Percentiles rank a stretch among this genome's conserved stretches.
Evolutionary conservation across 2,888 invertebrate genomes (phyloP).

Genomic region (Melanotus villosus): DNA sequence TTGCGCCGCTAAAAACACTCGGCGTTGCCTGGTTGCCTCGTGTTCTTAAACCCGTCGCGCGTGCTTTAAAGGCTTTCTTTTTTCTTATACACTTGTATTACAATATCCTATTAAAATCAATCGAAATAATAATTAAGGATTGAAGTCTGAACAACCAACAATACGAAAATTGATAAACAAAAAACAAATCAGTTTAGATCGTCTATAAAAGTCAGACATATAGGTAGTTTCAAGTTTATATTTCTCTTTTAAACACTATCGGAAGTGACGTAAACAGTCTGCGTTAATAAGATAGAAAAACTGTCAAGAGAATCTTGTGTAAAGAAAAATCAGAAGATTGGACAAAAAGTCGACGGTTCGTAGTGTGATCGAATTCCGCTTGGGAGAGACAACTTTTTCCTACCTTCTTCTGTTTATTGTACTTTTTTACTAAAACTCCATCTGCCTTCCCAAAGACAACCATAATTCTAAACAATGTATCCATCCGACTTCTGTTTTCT

Average conservation of each 20-base stretch:
- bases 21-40: too few relatives aligned
- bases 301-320: slow-evolving; percentile 23
- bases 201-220: neutral
- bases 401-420: slow-evolving; percentile 21
- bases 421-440: slow-evolving; percentile 7
- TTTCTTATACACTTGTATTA: too few relatives aligned
- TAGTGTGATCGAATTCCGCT: slow-evolving; percentile 21
- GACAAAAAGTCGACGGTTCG: slow-evolving; percentile 23
- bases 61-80: too few relatives aligned
- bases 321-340: slow-evolving; percentile 28
- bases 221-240: neutral
- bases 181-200: too few relatives aligned
- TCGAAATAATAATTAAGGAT: too few relatives aligned
- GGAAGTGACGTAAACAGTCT: neutral
- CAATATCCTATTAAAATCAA: too few relatives aligned
- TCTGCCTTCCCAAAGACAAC: neutral
- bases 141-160: too few relatives aligned
- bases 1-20: too few relatives aligned
- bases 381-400: slow-evolving; percentile 16
- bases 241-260: neutral
- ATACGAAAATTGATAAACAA: too few relatives aligned
- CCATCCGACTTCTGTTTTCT: too few relatives aligned
- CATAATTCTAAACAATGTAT: neutral
- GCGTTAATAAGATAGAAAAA: slow-evolving; percentile 31
- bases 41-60: too few relatives aligned